Base-by-base conservation (phyloP, 2,797 vertebrate genomes). In the Protonibea diacanthus region DNA sequence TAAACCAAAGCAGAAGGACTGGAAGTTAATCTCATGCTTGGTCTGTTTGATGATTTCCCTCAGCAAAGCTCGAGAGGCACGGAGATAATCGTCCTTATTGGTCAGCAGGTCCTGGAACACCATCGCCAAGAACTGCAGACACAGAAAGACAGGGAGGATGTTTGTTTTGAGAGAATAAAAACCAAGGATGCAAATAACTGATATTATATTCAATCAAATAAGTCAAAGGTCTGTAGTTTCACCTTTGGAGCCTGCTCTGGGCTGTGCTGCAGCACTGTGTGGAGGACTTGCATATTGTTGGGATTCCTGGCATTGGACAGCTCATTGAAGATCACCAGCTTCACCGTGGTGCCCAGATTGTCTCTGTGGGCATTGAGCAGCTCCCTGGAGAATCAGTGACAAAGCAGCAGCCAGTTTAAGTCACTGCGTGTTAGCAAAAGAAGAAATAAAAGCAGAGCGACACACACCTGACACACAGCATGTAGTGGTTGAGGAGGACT, bases 21-120 rank as follows among this genome's bases (percentile, higher is more conserved):
- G 98, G 90, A 99, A 99, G 93, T 99, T 98, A 84, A 99, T 97
- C 94, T 99, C 98, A 0, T 99, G 98, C 83, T 99, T 99, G 2
- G 98, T 99, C 93, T 99, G 98, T 53, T 99, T 99, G 93, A 99
- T 97, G 93, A 99, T 99, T 91, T 99, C 98, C 1, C 98, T 94
- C 44, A 99, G 94, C 86, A 99, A 89, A 1, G 98, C 98, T 79
- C 98, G 92, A 0, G 98, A 99, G 1, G 98, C 97, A 3, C 98
- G 94, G 60, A 99, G 93, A 86, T 99, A 99, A 89, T 99, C 98
- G 0, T 99, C 98, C 78, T 99, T 99, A 77, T 96, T 99, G 72
- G 97, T 99, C 63, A 99, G 89, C 67, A 99, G 90, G 78, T 99
- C 98, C 90, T 99, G 98, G 94, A 99, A 99, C 76, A 99, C 98